These are phyloP conservation scores for Drosophila ezoana DNA, from an alignment of 2,888 invertebrate genomes.

Conservation along the genomic window DNA sequence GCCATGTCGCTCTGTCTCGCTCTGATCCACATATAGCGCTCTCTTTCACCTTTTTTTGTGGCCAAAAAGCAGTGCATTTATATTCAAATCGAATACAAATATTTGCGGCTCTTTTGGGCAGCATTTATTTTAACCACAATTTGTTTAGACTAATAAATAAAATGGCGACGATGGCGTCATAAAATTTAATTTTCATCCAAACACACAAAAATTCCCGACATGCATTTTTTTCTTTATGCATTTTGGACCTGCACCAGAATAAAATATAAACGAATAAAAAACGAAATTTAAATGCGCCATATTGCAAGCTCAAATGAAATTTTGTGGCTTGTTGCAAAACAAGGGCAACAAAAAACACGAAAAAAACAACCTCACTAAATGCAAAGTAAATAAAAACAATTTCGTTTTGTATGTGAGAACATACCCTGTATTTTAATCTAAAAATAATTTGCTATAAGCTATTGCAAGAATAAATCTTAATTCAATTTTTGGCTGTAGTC, in stretches of 20 bases:
- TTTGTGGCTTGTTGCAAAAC: conserved; percentile 69
- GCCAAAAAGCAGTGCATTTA: conserved; percentile 20
- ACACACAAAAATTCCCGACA: conserved; percentile 2
- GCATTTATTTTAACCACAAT: conserved; percentile 62
- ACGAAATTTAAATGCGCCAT: conserved; percentile 70
- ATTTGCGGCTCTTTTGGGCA: conserved; percentile 53
- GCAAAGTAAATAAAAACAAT: conserved; percentile 33
- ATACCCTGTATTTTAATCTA: conserved; percentile 27
- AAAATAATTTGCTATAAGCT: not conserved
- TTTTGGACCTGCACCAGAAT: conserved; percentile 15
- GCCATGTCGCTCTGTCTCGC: not conserved
- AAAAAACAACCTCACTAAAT: conserved; percentile 24
- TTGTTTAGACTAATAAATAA: conserved; percentile 61
- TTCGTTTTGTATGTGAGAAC: not conserved
- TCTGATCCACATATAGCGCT: not conserved
- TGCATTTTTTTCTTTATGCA: conserved; percentile 31
- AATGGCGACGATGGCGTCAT: conserved; percentile 47
- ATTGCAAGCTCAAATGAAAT: conserved; percentile 76
- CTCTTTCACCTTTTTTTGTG: not conserved
- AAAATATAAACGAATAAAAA: conserved; percentile 34
- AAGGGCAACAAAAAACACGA: conserved; percentile 21
- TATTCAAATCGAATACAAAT: conserved; percentile 67
- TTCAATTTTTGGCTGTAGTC: no score
- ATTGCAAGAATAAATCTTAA: no score
- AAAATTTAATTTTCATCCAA: conserved; percentile 58